Base-by-base conservation (phyloP, 2,888 invertebrate species). In the Rutpela maculata region DNA sequence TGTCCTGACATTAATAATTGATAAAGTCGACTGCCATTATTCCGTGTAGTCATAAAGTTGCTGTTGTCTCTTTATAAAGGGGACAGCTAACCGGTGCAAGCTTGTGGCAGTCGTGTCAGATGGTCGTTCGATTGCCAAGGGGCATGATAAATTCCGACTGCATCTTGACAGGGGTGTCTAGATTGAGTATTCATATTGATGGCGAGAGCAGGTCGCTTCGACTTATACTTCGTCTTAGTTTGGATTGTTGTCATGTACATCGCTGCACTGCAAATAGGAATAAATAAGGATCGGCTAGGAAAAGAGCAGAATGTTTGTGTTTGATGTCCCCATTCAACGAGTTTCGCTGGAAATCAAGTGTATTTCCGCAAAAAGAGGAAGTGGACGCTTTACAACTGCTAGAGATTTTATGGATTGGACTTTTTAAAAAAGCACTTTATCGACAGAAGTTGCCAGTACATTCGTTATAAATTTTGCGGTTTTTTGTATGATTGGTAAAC, bases 71-170 rank as follows among this genome's bases (percentile, higher is more conserved):
- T 65, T 62, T 38, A 63, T 74, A 76, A 76, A 71, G 63, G 22
- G 67, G 60, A 63, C 66, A 62, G 66, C 55, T 57, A 55, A 50
- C 69, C 65, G 63, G 83, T 82, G 71, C 80, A 81, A 82, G 80
- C 79, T 77, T 70, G 81, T 79, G 82, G 76, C 81, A 81, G 57
- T 77, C 82, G 79, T 81, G 81, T 78, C 75, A 74, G 74, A 10
- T 18, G 73, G 68, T 70, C 62, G 67, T 80, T 71, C 35, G 18
- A 72, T 75, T 70, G 67, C 31, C 70, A 80, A 80, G 78, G 74
- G 76, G 76, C 76, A 77, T 83, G 80, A 80, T 81, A 79, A 81
- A 83, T 81, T 83, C 81, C 74, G 38, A 50, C 19, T 66, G 65
- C 65, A 66, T 66, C 43, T 38, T 31, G 31, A 17, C 55, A 15